These are phyloP conservation scores for Drosophila pruinosa DNA, from an alignment of 1,140 invertebrate genomes.

Conservation along the genomic window DNA sequence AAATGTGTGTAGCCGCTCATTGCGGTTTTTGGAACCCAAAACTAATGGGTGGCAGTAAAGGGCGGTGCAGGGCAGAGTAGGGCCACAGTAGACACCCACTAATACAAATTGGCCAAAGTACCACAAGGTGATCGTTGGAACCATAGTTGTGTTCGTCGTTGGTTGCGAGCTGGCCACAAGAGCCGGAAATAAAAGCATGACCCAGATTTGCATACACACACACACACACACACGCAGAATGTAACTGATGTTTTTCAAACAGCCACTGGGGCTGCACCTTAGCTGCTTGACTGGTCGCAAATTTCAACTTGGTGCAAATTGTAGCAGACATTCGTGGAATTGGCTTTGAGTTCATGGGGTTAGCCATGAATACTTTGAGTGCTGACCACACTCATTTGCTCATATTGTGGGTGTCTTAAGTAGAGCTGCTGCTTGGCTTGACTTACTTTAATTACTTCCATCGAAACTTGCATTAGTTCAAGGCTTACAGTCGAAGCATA, in stretches of 20 bases:
- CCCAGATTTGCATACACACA: conserved; percentile 57
- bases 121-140: conserved; percentile 57
- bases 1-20: conserved; percentile 63
- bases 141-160: conserved; percentile 25
- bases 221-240: not conserved
- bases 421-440: no score
- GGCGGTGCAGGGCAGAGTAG: not conserved
- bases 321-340: conserved; percentile 31
- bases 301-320: conserved; percentile 39
- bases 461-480: not conserved
- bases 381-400: not conserved
- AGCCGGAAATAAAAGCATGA: conserved; percentile 74
- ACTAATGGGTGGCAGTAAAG: not conserved
- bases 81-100: conserved; percentile 16
- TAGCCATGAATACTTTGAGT: not conserved
- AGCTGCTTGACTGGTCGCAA: conserved; percentile 29
- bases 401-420: not conserved
- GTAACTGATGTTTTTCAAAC: conserved; percentile 40
- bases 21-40: conserved; percentile 35
- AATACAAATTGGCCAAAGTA: conserved; percentile 62
- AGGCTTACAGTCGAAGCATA: not conserved
- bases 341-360: not conserved
- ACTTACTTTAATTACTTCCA: not conserved
- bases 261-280: conserved; percentile 1
- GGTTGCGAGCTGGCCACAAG: conserved; percentile 52